These are phyloP conservation scores for Holotrichia oblita DNA, from an alignment of 1,140 invertebrate species.

Conservation along the genomic window DNA sequence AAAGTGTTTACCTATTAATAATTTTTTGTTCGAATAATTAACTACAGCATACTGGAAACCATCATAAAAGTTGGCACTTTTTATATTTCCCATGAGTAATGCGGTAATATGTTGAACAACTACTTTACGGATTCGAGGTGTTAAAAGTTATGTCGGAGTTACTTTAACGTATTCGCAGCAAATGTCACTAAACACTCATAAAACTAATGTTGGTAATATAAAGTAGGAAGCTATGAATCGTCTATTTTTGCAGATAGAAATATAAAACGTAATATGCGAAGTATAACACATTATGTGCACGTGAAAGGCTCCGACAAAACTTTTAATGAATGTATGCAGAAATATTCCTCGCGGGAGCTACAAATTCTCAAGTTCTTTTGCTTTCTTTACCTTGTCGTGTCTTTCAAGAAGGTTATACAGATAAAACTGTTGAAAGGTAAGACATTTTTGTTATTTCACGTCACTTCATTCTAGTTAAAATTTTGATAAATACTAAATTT, in stretches of 20 bases:
- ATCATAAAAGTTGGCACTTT: too few species aligned
- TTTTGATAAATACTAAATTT: too few species aligned
- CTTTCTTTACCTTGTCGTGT: background rate
- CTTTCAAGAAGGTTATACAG: background rate
- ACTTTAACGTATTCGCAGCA: background rate
- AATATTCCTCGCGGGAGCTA: slow-evolving; percentile 4
- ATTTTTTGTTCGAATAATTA: too few species aligned
- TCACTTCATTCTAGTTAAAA: too few species aligned
- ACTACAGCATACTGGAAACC: too few species aligned
- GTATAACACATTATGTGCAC: slow-evolving; percentile 24
- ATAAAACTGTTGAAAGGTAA: background rate
- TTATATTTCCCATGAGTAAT: background rate
- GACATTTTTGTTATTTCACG: background rate
- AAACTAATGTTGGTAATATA: slow-evolving; percentile 15
- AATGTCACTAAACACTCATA: slow-evolving; percentile 16
- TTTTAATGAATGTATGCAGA: slow-evolving; percentile 34
- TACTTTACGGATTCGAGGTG: background rate
- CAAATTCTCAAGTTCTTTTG: background rate
- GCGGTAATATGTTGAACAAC: background rate
- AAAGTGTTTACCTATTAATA: too few species aligned
- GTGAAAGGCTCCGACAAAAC: background rate
- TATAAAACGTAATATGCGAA: slow-evolving; percentile 18
- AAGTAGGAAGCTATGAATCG: background rate
- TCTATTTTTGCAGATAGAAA: slow-evolving; percentile 12
- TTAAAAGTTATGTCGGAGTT: background rate